Conservation (phyloP, 1,140 invertebrate genomes). For the Neotoxoptera formosana region DNA sequence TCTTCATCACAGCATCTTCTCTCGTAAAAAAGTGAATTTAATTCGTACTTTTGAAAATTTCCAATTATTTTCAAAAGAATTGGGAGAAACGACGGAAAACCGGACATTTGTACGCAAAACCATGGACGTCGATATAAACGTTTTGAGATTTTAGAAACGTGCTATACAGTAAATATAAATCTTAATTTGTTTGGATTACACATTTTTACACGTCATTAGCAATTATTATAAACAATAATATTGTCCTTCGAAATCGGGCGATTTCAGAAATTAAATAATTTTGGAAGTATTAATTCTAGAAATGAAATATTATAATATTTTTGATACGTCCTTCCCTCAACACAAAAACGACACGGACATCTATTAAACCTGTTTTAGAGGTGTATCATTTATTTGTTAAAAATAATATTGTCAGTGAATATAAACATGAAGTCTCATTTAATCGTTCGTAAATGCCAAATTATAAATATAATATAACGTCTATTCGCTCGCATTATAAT, state of each 20-base stretch:
- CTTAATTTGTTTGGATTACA: too few relatives aligned
- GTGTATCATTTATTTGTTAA: too few relatives aligned
- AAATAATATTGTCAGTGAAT: slow-evolving; percentile 4
- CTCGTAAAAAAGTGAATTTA: too few relatives aligned
- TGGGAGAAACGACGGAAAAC: too few relatives aligned
- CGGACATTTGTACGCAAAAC: too few relatives aligned
- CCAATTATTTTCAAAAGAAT: too few relatives aligned
- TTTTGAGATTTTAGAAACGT: too few relatives aligned
- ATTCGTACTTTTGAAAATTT: too few relatives aligned
- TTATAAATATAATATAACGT: background rate
- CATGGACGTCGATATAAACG: too few relatives aligned
- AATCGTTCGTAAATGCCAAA: slow-evolving; percentile 37
- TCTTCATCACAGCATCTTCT: too few relatives aligned
- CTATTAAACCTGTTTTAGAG: background rate
- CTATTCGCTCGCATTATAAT: slow-evolving; percentile 2
- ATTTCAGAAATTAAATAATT: background rate
- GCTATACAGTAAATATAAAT: too few relatives aligned
- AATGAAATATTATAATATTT: background rate
- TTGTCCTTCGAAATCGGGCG: background rate
- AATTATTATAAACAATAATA: background rate
- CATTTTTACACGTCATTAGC: background rate
- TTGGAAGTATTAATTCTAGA: background rate
- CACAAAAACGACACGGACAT: background rate
- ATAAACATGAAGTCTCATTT: slow-evolving; percentile 50
- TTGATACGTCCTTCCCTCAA: background rate